Evolutionary conservation across 2,888 invertebrate species (phyloP).

Genomic region (Congeria kusceri): DNA sequence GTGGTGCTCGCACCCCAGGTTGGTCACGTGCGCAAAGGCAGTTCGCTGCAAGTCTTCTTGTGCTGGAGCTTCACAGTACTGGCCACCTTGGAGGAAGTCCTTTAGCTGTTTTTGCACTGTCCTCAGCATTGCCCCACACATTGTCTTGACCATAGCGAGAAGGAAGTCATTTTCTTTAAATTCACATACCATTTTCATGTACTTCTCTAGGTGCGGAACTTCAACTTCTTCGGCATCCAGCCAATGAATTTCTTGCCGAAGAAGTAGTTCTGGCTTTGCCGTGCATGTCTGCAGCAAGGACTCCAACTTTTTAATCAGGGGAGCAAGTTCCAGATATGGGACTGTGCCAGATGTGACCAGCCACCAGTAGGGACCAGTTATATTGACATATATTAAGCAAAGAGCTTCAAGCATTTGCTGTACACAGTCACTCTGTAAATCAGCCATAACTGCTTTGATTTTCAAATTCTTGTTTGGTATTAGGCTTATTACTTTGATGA

Average conservation of each 20-base stretch:
- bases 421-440: conserved; percentile 25
- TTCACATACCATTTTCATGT: neutral
- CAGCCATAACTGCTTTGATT: conserved; percentile 30
- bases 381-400: conserved; percentile 40
- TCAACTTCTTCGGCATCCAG: neutral
- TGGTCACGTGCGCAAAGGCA: too few species aligned
- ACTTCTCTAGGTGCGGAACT: neutral
- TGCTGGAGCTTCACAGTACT: neutral
- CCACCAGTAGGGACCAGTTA: conserved; percentile 61
- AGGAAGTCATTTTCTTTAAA: neutral
- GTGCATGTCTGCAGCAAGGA: neutral
- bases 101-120: too few species aligned
- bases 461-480: conserved; percentile 32
- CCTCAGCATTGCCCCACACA: neutral
- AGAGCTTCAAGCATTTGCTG: conserved; percentile 36
- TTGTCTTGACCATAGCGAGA: neutral
- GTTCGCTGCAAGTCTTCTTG: conserved; percentile 5
- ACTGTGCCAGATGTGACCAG: conserved; percentile 25
- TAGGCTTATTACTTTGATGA: conserved; percentile 5
- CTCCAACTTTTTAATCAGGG: neutral
- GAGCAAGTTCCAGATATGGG: conserved; percentile 38
- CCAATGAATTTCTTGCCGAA: neutral
- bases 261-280: neutral
- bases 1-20: too few species aligned
- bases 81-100: conserved; percentile 9